These are phyloP conservation scores for Brachyalestes nurse DNA, from an alignment of 2,797 vertebrate genomes.

Conservation along the genomic window DNA sequence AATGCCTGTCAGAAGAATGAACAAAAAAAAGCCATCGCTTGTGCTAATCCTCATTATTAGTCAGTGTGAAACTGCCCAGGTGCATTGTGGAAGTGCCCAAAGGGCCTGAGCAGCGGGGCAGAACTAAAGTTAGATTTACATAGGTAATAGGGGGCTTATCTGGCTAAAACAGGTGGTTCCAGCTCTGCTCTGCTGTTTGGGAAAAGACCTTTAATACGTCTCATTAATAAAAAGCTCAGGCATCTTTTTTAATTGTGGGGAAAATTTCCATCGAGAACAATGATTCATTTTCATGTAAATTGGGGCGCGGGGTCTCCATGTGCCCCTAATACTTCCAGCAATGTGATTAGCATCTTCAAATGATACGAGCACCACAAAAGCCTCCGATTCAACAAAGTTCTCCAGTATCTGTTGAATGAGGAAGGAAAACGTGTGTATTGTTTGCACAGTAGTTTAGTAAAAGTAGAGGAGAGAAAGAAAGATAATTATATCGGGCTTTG, in stretches of 20 bases:
- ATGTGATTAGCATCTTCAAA: conserved; percentile 57
- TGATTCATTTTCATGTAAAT: conserved; percentile 59
- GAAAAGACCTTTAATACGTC: conserved; percentile 39
- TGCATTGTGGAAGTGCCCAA: conserved; percentile 54
- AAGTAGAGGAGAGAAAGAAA: conserved; percentile 34
- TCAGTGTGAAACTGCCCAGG: conserved; percentile 38
- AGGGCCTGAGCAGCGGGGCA: conserved; percentile 35
- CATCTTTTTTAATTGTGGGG: conserved; percentile 55
- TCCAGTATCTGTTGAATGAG: conserved; percentile 6
- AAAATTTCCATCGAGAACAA: conserved; percentile 59
- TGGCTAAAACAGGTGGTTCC: conserved; percentile 47
- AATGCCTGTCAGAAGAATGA: neutral
- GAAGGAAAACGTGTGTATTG: conserved; percentile 31
- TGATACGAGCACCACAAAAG: conserved; percentile 29
- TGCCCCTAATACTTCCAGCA: conserved; percentile 44
- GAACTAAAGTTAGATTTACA: conserved; percentile 47
- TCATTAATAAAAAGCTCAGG: conserved; percentile 59
- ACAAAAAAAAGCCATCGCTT: conserved; percentile 23
- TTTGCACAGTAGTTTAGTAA: conserved; percentile 52
- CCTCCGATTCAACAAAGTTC: conserved; percentile 13
- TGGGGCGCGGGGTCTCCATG: conserved; percentile 28
- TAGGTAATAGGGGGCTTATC: conserved; percentile 56
- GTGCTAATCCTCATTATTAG: conserved; percentile 47
- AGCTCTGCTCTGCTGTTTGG: conserved; percentile 22
- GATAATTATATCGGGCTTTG: neutral